Conservation (phyloP, 2,113 vertebrate species). For the Mesitornis unicolor region DNA sequence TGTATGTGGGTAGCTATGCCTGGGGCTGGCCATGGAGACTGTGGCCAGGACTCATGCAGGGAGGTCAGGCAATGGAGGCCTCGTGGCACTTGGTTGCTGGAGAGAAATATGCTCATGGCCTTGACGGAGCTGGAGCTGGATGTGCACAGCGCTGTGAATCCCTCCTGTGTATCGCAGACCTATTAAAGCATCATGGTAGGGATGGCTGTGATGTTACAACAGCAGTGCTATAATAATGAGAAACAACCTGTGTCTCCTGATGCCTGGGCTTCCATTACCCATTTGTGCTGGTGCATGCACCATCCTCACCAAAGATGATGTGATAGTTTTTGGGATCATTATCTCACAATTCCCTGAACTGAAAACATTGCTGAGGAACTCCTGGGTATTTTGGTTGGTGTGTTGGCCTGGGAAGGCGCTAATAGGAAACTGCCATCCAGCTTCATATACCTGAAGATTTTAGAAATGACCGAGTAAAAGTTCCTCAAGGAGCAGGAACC, state of each 20-base stretch:
- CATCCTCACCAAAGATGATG: neutral
- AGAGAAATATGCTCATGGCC: neutral
- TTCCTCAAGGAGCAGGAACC: neutral
- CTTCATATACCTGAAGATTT: neutral
- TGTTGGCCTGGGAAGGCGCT: neutral
- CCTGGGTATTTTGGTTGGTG: neutral
- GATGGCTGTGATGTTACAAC: neutral
- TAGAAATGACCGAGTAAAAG: neutral
- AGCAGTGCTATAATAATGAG: accelerated
- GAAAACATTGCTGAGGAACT: neutral
- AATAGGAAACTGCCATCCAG: neutral
- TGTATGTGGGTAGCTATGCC: neutral
- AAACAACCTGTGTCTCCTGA: neutral
- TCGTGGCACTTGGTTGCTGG: accelerated
- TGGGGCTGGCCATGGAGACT: neutral
- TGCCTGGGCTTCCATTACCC: neutral
- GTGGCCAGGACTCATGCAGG: neutral
- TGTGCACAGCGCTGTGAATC: neutral
- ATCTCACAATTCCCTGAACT: neutral
- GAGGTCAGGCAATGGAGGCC: accelerated
- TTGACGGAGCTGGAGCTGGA: neutral
- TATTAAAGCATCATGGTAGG: neutral
- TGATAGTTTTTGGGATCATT: neutral
- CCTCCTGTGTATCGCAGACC: neutral
- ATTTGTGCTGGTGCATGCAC: neutral